Conservation (phyloP, 1,140 invertebrate species). For the Neodiprion pinetum region DNA sequence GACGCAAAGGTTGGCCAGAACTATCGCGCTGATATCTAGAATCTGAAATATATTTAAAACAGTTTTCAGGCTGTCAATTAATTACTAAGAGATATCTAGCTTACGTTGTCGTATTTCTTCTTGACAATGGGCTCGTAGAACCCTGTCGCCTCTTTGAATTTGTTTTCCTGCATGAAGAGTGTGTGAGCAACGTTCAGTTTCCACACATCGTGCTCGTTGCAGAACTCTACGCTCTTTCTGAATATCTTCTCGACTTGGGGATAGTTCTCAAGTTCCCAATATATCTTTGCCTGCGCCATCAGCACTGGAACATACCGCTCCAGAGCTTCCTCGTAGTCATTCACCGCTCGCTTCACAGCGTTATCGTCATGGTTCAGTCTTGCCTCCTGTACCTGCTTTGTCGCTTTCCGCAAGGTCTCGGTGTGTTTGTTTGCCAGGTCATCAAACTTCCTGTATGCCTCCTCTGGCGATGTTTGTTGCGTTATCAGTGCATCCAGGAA, state of each 20-base stretch:
- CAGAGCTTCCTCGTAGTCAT: conserved; percentile 92
- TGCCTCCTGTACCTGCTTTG: conserved; percentile 93
- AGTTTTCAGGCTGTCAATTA: not conserved
- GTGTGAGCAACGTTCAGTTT: conserved; percentile 98
- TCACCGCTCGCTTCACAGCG: conserved; percentile 86
- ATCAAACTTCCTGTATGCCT: conserved; percentile 97
- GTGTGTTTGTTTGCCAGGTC: conserved; percentile 92
- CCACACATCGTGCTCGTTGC: conserved; percentile 97
- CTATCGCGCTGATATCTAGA: conserved; percentile 93
- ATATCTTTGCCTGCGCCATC: conserved; percentile 99
- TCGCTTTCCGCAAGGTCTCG: conserved; percentile 89
- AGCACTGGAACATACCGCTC: conserved; percentile 92
- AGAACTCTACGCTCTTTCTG: conserved; percentile 96
- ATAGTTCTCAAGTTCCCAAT: conserved; percentile 98
- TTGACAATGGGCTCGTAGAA: conserved; percentile 99
- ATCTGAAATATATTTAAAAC: conserved; percentile 67
- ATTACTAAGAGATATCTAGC: conserved; percentile 17
- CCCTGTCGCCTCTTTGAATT: conserved; percentile 96
- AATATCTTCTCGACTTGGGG: conserved; percentile 94
- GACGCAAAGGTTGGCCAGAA: conserved; percentile 97
- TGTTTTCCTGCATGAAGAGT: conserved; percentile 98
- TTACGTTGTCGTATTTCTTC: conserved; percentile 92
- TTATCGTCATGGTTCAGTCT: conserved; percentile 87
- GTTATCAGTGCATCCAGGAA: conserved; percentile 95
- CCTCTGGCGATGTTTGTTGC: conserved; percentile 95